Percentiles rank a stretch among this genome's conserved stretches.
Evolutionary conservation across 2,113 vertebrate species (phyloP).

Genomic region (Ailurus styani): DNA sequence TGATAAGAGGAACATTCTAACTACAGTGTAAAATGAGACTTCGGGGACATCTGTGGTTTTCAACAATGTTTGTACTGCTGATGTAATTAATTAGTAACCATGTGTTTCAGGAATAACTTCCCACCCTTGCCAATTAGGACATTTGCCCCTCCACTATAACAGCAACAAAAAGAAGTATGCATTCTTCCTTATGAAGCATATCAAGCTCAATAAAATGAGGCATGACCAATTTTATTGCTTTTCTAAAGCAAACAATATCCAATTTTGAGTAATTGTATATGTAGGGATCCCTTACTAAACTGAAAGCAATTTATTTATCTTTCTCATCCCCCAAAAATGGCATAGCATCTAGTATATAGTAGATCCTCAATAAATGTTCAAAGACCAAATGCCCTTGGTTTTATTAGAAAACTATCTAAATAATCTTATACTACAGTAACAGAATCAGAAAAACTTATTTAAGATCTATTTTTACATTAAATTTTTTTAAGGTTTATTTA

Average conservation of each 20-base stretch:
- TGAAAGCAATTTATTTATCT: not conserved
- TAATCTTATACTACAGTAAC: not conserved
- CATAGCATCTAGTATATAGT: not conserved
- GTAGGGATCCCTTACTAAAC: not conserved
- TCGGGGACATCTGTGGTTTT: not conserved
- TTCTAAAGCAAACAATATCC: not conserved
- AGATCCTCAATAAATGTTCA: not conserved
- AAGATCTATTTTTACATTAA: not conserved
- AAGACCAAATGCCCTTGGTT: not conserved
- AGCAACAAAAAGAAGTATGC: not conserved
- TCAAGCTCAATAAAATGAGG: not conserved
- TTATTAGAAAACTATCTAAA: not conserved
- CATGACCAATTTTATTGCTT: not conserved
- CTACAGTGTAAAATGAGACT: not conserved
- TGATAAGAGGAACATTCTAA: constrained; percentile 7
- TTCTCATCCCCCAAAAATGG: not conserved
- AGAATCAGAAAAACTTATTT: not conserved
- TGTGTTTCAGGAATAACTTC: constrained; percentile 20
- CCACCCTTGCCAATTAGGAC: not conserved
- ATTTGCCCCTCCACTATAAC: not conserved
- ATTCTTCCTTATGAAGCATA: not conserved
- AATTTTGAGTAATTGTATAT: not conserved
- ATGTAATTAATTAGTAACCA: not conserved
- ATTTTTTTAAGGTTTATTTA: not conserved
- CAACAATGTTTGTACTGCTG: not conserved